These are phyloP conservation scores for Cotesia glomerata DNA, from an alignment of 1,140 invertebrate species.

Conservation along the genomic window DNA sequence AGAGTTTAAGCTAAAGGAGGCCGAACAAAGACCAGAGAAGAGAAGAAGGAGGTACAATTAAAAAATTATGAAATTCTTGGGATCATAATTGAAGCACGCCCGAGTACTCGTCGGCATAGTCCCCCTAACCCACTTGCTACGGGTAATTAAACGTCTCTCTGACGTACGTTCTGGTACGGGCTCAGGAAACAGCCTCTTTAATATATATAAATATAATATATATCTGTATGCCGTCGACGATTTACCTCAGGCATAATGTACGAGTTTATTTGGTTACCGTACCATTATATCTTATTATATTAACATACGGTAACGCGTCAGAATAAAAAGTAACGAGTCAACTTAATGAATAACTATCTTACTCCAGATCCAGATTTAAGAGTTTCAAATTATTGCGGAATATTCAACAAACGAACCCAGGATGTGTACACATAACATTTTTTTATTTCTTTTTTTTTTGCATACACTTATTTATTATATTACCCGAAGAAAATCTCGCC, in stretches of 20 bases:
- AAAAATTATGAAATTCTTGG: slow-evolving; percentile 35
- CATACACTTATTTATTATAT: background rate
- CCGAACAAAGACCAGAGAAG: slow-evolving; percentile 10
- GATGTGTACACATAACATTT: background rate
- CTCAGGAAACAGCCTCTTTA: background rate
- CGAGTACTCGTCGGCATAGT: background rate
- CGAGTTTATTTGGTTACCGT: background rate
- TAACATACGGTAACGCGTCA: background rate
- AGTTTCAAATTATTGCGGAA: background rate
- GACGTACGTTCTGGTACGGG: background rate
- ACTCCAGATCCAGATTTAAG: background rate
- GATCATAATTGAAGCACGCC: slow-evolving; percentile 16
- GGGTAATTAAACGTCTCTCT: slow-evolving; percentile 33
- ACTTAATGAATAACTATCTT: background rate
- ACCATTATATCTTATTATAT: background rate
- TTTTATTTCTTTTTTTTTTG: too few species aligned
- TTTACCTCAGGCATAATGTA: background rate
- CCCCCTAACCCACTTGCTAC: slow-evolving; percentile 36
- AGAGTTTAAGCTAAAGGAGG: slow-evolving; percentile 4
- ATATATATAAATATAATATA: background rate
- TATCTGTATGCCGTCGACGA: slow-evolving; percentile 3
- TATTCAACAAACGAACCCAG: background rate
- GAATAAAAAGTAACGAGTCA: background rate
- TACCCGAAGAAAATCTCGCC: background rate
- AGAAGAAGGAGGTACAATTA: slow-evolving; percentile 26